A percentile compares a stretch with the other conserved stretches of the same genome.
These are phyloP conservation scores for Trachelipus rathkii DNA, from an alignment of 1,140 invertebrate species.

Conservation along the genomic window DNA sequence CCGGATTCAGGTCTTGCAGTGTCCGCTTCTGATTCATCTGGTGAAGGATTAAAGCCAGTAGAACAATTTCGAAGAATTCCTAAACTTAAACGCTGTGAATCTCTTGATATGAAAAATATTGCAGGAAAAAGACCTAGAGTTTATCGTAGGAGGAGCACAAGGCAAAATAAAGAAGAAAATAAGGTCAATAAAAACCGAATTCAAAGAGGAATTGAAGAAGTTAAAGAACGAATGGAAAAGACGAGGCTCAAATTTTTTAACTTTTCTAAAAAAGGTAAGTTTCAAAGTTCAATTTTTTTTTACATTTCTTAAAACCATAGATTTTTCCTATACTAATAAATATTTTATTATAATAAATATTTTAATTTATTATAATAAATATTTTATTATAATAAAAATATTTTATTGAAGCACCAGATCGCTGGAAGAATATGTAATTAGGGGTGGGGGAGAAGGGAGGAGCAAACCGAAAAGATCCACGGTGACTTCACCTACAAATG, in stretches of 20 bases:
- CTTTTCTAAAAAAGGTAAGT: neutral
- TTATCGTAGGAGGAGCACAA: neutral
- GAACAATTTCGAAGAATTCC: neutral
- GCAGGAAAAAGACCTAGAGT: neutral
- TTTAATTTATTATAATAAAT: too few species aligned
- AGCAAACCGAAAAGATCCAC: too few species aligned
- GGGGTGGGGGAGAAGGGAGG: too few species aligned
- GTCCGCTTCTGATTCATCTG: neutral
- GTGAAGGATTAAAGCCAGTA: neutral
- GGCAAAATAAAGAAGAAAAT: neutral
- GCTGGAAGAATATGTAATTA: too few species aligned
- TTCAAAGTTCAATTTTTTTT: neutral
- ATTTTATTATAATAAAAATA: too few species aligned
- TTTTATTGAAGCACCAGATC: too few species aligned
- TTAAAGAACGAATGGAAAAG: neutral
- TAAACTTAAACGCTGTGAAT: neutral
- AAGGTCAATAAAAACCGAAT: neutral
- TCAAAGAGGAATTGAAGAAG: neutral
- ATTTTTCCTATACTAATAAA: too few species aligned
- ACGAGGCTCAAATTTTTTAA: neutral
- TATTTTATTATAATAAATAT: too few species aligned
- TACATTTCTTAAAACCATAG: too few species aligned
- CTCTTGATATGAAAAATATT: neutral
- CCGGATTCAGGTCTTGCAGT: neutral
- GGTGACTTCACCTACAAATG: too few species aligned